Evolutionary conservation across 2,888 invertebrate genomes (phyloP).

Genomic region (Drosophila neotestacea): DNA sequence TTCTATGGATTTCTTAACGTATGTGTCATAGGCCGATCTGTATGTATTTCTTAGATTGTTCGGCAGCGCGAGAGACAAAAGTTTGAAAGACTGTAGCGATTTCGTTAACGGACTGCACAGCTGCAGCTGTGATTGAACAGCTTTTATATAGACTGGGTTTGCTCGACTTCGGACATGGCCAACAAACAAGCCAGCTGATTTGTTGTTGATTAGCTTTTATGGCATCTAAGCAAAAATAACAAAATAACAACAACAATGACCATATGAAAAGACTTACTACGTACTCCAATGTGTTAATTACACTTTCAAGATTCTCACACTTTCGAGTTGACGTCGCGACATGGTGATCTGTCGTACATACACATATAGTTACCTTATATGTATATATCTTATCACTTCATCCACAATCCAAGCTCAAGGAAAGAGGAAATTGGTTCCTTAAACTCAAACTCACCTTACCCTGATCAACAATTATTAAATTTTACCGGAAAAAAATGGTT

Average conservation of each 20-base stretch:
- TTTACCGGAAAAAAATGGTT: too few species aligned
- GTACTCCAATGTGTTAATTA: conserved; percentile 68
- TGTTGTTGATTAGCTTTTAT: conserved; percentile 56
- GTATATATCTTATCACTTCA: background rate
- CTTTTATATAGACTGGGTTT: conserved; percentile 57
- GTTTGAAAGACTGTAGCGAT: conserved; percentile 33
- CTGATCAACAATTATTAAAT: too few species aligned
- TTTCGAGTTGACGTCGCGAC: conserved; percentile 36
- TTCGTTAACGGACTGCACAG: conserved; percentile 52
- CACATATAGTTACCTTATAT: conserved; percentile 15
- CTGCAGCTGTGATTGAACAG: conserved; percentile 52
- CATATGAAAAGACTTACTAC: conserved; percentile 2
- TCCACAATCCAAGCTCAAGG: background rate
- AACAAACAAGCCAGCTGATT: conserved; percentile 15
- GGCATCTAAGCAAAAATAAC: conserved; percentile 40
- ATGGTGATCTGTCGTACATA: conserved; percentile 30
- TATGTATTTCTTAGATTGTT: background rate
- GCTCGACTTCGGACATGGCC: conserved; percentile 36
- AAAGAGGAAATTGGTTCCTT: background rate
- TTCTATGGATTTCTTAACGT: background rate
- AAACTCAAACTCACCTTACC: background rate
- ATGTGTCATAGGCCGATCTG: background rate
- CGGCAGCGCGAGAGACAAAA: conserved; percentile 22
- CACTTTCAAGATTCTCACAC: conserved; percentile 76
- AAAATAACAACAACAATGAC: conserved; percentile 40